Evolutionary conservation across 2,888 invertebrate genomes (phyloP), one percentile per base, ranked within the genome.

Genomic region (Erpobdella octoculata): DNA sequence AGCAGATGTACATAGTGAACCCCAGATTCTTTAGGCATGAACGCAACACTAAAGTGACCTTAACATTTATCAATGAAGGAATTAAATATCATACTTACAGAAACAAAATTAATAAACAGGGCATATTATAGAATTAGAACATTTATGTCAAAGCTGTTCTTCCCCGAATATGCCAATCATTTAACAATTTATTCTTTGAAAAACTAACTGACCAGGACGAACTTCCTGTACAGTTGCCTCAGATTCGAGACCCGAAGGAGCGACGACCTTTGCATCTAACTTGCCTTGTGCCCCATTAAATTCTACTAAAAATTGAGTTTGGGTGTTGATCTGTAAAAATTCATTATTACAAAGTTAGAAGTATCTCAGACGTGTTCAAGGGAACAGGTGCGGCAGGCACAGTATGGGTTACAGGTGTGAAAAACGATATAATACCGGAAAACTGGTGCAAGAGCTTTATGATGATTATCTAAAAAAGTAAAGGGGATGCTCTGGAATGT

Each of bases 201-300:
- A n/a, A n/a, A n/a, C n/a, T n/a, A n/a, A n/a, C n/a, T n/a, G 25
- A 85, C 94, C 94, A 9, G 90, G 80, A 82, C 96, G 96, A 80
- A 97, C 91, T 79, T 91, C 89, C 84, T 94, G 93, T 79, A 96
- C 91, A 86, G 95, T 93, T 81, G 95, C 95, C 84, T 96, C 95
- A 81, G 97, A 96, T 79, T 93, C 92, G 78, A 89, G 88, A 76
- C 95, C 95, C 9, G 91, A 91, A 33, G 97, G 97, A 0, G 93
- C 89, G 72, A 92, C 88, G 3, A 84, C 83, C 70, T 80, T 80
- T 35, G 84, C 84, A 70, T 80, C 80, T 67, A 85, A 78, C 72
- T 82, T 81, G 69, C 85, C 85, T 58, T 81, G 77, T 76, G 95
- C 95, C 8, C 94, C 95, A 81, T 96, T 95, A 80, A 93, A 91